Conservation (phyloP, 2,888 invertebrate species). For the Polylopha cassiicola region DNA sequence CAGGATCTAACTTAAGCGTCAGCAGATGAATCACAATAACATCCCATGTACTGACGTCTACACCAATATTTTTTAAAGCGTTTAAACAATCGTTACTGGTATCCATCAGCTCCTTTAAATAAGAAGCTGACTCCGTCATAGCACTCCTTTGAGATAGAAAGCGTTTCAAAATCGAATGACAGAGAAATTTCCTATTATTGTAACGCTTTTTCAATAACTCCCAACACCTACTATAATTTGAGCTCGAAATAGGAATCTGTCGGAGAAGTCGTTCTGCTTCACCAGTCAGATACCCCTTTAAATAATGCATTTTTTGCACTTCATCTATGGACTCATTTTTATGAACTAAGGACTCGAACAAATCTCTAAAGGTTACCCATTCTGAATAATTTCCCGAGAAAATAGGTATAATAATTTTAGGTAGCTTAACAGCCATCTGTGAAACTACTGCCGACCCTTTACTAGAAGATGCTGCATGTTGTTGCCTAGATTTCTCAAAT, state of each 20-base stretch:
- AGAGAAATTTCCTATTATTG: constrained; percentile 7
- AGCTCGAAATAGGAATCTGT: background rate
- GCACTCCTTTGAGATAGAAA: background rate
- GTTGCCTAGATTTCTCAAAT: background rate
- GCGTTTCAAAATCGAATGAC: constrained; percentile 2
- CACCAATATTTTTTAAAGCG: background rate
- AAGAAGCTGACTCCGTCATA: background rate
- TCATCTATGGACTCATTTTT: background rate
- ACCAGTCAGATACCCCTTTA: constrained; percentile 1
- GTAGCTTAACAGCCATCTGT: background rate
- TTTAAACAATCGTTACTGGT: constrained; percentile 4
- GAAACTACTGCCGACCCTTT: too few species aligned
- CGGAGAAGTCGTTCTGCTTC: constrained; percentile 3
- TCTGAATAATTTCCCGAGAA: constrained; percentile 2
- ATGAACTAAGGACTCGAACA: constrained; percentile 1
- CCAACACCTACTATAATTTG: constrained; percentile 4
- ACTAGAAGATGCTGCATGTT: background rate
- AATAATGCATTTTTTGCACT: constrained; percentile 4
- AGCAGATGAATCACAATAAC: constrained; percentile 20
- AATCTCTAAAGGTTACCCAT: constrained; percentile 6
- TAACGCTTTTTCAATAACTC: constrained; percentile 2
- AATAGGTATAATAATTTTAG: constrained; percentile 1
- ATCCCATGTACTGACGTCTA: constrained; percentile 25
- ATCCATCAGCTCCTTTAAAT: constrained; percentile 2
- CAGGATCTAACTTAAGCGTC: constrained; percentile 14